phyloP scores from a whole-genome alignment of 1,140 invertebrate species.

The Drosophila eugracilis region DNA sequence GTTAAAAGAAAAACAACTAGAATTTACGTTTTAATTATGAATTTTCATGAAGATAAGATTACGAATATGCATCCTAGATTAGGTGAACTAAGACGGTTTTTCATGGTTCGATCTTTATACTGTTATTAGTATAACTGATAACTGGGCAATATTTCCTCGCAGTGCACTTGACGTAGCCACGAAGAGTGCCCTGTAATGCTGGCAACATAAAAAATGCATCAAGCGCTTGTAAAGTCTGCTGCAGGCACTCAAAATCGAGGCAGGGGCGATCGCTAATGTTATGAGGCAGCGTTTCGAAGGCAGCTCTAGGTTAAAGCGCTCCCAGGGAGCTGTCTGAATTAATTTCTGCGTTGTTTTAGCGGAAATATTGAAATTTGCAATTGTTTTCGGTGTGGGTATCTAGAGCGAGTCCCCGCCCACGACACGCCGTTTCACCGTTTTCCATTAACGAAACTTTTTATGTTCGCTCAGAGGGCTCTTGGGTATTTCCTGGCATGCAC shows the following conservation, averaged over 20 bases:
- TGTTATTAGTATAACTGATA: too few species aligned
- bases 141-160: background rate
- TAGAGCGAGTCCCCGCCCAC: slow-evolving; percentile 2
- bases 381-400: slow-evolving; percentile 26
- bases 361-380: slow-evolving; percentile 31
- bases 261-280: slow-evolving; percentile 21
- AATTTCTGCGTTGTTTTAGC: slow-evolving; percentile 26
- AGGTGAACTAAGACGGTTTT: too few species aligned
- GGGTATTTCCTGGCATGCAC: slow-evolving; percentile 35
- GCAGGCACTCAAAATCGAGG: slow-evolving; percentile 29
- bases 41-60: too few species aligned
- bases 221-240: slow-evolving; percentile 49
- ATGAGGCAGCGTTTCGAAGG: slow-evolving; percentile 11
- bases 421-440: slow-evolving; percentile 15
- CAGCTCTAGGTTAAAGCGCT: slow-evolving; percentile 20
- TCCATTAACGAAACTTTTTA: slow-evolving; percentile 51
- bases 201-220: slow-evolving; percentile 76
- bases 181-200: slow-evolving; percentile 53
- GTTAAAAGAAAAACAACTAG: too few species aligned
- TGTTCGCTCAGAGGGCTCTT: slow-evolving; percentile 29
- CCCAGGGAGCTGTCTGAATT: slow-evolving; percentile 47
- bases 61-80: too few species aligned
- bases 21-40: too few species aligned
- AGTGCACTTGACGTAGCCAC: slow-evolving; percentile 6
- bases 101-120: too few species aligned